These are phyloP conservation scores for Torymus auratus DNA, from an alignment of 2,888 invertebrate species.

Conservation along the genomic window DNA sequence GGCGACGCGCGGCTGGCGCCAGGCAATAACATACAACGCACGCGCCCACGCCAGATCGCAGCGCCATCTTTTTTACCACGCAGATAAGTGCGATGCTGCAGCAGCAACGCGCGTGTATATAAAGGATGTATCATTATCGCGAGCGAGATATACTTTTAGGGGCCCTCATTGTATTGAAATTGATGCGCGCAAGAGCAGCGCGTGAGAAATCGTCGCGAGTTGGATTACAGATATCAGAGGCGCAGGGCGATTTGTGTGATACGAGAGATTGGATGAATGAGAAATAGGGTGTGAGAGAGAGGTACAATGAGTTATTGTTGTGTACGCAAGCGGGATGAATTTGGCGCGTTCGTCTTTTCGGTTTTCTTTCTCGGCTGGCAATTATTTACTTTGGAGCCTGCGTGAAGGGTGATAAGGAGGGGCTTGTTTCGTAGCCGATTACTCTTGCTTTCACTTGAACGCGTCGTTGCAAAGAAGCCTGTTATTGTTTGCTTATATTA, in stretches of 20 bases:
- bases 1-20: conserved; percentile 67
- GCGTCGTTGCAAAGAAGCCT: not conserved
- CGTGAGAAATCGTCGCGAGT: conserved; percentile 42
- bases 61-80: conserved; percentile 57
- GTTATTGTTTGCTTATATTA: too few species aligned
- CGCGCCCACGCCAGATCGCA: conserved; percentile 66
- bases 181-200: conserved; percentile 12
- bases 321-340: not conserved
- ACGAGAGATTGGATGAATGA: conserved; percentile 25
- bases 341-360: too few species aligned
- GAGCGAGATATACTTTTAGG: conserved; percentile 20
- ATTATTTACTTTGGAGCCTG: too few species aligned
- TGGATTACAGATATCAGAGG: conserved; percentile 34
- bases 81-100: not conserved
- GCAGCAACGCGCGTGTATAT: not conserved
- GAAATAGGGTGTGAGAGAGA: too few species aligned
- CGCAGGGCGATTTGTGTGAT: not conserved
- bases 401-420: not conserved
- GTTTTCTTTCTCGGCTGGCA: too few species aligned
- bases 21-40: conserved; percentile 69
- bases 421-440: not conserved
- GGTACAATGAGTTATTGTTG: conserved; percentile 28
- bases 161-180: conserved; percentile 47
- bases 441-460: not conserved
- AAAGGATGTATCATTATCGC: conserved; percentile 1